A percentile compares a stretch with the other conserved stretches of the same genome.
These are phyloP conservation scores for Oncorhynchus tshawytscha DNA, from an alignment of 2,113 vertebrate species.

Conservation along the genomic window DNA sequence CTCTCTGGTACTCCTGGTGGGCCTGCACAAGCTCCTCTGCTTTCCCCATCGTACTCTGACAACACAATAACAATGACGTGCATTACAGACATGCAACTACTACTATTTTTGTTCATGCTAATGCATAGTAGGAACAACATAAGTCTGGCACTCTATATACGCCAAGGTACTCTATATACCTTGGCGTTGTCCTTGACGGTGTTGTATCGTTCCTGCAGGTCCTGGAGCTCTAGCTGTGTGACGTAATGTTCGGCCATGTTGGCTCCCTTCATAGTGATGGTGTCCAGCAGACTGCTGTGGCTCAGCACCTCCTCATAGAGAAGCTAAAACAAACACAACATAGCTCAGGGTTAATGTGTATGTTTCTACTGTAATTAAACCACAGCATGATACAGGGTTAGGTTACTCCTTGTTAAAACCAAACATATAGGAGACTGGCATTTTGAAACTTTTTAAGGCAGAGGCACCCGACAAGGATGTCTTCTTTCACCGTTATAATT, in stretches of 20 bases:
- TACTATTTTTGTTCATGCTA: too few species aligned
- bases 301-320: conserved; percentile 90
- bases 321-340: conserved; percentile 72
- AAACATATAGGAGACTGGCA: too few species aligned
- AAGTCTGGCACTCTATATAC: neutral
- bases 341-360: neutral
- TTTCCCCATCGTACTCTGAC: conserved; percentile 81
- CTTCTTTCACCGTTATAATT: too few species aligned
- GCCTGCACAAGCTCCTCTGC: conserved; percentile 82
- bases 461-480: too few species aligned
- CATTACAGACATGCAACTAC: too few species aligned
- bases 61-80: neutral
- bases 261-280: conserved; percentile 84
- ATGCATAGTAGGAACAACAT: neutral
- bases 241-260: conserved; percentile 89
- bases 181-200: conserved; percentile 79
- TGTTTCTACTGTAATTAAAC: too few species aligned
- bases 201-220: conserved; percentile 89
- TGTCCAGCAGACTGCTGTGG: conserved; percentile 82
- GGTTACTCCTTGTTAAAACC: too few species aligned
- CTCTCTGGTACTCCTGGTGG: conserved; percentile 89
- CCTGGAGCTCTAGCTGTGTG: conserved; percentile 89
- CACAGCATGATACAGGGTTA: too few species aligned
- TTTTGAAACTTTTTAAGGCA: too few species aligned
- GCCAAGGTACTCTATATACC: conserved; percentile 66